A percentile compares a stretch with the other conserved stretches of the same genome.
These are phyloP conservation scores for Drosophila anomalata DNA, from an alignment of 2,888 invertebrate genomes.

Conservation along the genomic window DNA sequence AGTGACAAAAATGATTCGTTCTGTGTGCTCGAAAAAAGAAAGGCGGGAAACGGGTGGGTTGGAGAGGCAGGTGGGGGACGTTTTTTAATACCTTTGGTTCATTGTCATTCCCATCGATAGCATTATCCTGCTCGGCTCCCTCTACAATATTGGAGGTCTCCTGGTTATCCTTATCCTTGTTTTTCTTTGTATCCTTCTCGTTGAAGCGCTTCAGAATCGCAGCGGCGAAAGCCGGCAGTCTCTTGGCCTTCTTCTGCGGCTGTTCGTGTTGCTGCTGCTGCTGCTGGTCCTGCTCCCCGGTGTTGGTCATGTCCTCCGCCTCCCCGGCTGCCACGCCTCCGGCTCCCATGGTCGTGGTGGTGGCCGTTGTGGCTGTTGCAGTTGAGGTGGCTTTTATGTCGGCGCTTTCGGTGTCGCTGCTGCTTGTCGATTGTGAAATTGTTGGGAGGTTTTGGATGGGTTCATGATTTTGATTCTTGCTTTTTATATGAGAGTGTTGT, in stretches of 20 bases:
- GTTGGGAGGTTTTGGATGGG: conserved; percentile 60
- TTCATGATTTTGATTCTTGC: conserved; percentile 45
- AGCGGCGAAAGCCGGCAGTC: conserved; percentile 80
- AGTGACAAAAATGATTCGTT: conserved; percentile 4
- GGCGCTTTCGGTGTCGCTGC: conserved; percentile 89
- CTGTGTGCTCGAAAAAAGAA: conserved; percentile 8
- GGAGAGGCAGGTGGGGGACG: conserved; percentile 30
- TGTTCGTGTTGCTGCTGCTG: conserved; percentile 32
- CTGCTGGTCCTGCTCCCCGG: conserved; percentile 62
- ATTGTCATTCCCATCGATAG: conserved; percentile 81
- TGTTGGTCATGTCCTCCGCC: conserved; percentile 20
- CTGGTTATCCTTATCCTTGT: conserved; percentile 60
- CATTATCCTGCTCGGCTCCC: conserved; percentile 60
- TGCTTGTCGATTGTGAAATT: conserved; percentile 80
- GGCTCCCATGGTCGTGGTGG: conserved; percentile 65
- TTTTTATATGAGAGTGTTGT: conserved; percentile 15
- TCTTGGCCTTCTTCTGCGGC: conserved; percentile 69
- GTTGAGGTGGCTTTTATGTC: conserved; percentile 84
- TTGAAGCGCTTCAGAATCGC: conserved; percentile 82
- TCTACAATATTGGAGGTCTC: conserved; percentile 45
- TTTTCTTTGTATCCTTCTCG: conserved; percentile 74
- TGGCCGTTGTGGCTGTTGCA: conserved; percentile 75
- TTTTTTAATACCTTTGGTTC: conserved; percentile 81
- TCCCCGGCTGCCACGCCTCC: conserved; percentile 27
- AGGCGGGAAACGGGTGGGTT: conserved; percentile 19